These are phyloP conservation scores for Pteronotus mesoamericanus DNA, from an alignment of 2,797 vertebrate species.

Conservation along the genomic window DNA sequence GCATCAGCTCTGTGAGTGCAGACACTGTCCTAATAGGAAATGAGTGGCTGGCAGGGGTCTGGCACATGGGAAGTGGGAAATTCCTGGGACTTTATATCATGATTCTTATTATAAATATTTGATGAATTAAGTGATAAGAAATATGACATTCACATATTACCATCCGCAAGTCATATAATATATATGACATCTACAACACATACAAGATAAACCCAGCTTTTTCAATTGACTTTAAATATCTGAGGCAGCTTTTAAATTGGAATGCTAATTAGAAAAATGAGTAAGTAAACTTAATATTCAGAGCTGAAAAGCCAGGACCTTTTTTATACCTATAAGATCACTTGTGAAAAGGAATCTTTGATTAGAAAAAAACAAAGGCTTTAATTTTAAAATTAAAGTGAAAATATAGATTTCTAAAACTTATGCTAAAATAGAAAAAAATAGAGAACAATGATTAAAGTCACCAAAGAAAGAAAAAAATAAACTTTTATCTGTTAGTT, in stretches of 20 bases:
- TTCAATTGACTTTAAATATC: neutral
- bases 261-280: neutral
- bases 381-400: constrained; percentile 24
- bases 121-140: neutral
- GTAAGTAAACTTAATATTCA: neutral
- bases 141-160: neutral
- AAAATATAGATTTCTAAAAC: neutral
- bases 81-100: neutral
- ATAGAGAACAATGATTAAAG: neutral
- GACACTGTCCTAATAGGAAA: neutral
- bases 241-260: neutral
- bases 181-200: neutral
- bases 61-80: neutral
- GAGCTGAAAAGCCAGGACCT: neutral
- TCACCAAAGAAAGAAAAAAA: neutral
- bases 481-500: neutral
- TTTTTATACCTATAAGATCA: neutral
- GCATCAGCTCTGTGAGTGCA: neutral
- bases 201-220: neutral
- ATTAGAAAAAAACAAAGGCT: neutral
- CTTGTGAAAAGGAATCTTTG: neutral
- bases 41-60: neutral
- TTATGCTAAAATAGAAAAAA: constrained; percentile 27
- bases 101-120: neutral
- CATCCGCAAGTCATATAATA: neutral